Evolutionary conservation across 1,140 invertebrate species (phyloP).

Genomic region (Caenorhabditis tropicalis): DNA sequence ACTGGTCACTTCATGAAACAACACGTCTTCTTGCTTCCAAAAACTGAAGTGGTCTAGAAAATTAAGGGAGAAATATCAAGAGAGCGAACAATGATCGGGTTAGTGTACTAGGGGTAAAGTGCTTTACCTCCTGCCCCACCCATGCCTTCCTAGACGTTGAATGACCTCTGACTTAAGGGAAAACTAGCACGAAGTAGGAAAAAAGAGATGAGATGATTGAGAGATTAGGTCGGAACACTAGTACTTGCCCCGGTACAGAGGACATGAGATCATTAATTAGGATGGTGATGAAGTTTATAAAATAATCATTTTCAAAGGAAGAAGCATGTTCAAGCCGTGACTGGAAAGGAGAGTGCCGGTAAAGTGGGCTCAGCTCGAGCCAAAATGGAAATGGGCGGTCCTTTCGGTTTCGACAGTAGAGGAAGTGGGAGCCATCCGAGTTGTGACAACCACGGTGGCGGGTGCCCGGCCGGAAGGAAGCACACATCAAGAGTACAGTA

Average conservation of each 20-base stretch:
- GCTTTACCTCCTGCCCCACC: neutral
- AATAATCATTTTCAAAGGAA: neutral
- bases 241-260: neutral
- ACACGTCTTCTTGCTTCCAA: neutral
- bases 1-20: conserved; percentile 29
- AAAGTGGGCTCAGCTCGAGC: neutral
- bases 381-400: conserved; percentile 32
- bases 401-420: conserved; percentile 7
- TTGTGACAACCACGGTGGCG: conserved; percentile 40
- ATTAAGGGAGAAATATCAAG: neutral
- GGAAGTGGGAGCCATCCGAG: conserved; percentile 35
- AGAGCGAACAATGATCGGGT: neutral
- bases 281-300: neutral
- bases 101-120: neutral
- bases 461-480: conserved; percentile 29
- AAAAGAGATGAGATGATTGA: neutral
- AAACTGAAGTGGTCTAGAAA: conserved; percentile 35
- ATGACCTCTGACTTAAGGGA: neutral
- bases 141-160: neutral
- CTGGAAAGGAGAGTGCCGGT: neutral
- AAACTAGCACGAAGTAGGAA: neutral
- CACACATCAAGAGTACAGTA: conserved; percentile 40
- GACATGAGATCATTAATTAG: neutral
- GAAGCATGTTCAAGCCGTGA: neutral
- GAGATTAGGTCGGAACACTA: conserved; percentile 9